Percentiles rank a stretch among this genome's conserved stretches.
Conservation (phyloP, 2,888 invertebrate species). For the Scaptomyza polygonia region DNA sequence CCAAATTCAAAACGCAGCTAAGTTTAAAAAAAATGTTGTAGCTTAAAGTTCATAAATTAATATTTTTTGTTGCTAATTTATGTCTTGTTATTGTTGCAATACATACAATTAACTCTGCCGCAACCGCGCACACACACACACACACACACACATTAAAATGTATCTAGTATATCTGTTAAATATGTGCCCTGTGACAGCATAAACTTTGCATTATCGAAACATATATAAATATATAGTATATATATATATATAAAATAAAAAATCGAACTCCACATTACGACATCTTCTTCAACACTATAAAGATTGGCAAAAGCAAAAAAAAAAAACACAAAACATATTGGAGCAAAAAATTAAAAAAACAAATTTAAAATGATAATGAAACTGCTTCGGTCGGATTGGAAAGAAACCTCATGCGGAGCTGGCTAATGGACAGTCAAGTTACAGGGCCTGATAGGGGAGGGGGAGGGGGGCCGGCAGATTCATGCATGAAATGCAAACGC, state of each 20-base stretch:
- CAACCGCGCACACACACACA: conserved; percentile 34
- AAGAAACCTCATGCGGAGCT: conserved; percentile 68
- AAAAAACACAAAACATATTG: conserved; percentile 6
- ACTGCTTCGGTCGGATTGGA: conserved; percentile 76
- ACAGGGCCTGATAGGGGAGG: conserved; percentile 7
- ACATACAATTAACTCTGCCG: conserved; percentile 66
- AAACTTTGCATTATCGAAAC: conserved; percentile 68
- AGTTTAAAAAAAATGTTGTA: conserved; percentile 37
- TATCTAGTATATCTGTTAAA: conserved; percentile 31
- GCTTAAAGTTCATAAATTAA: conserved; percentile 65
- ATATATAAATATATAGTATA: no score
- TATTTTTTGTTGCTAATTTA: conserved; percentile 69
- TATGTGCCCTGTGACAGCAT: conserved; percentile 34
- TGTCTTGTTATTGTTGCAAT: conserved; percentile 59
- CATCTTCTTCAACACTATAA: conserved; percentile 52
- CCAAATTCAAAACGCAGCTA: conserved; percentile 55
- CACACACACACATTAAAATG: conserved; percentile 14
- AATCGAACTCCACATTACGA: conserved; percentile 66
- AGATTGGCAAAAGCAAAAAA: conserved; percentile 60
- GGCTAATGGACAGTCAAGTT: conserved; percentile 58
- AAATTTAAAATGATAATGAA: conserved; percentile 66
- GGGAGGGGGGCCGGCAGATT: conserved; percentile 40
- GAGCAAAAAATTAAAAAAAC: conserved; percentile 34
- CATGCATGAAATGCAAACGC: conserved; percentile 79
- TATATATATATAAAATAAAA: conserved; percentile 30